Percentiles rank a stretch among this genome's conserved stretches.
phyloP scores from a whole-genome alignment of 2,888 invertebrate genomes.

The Aspidiotus destructor region DNA sequence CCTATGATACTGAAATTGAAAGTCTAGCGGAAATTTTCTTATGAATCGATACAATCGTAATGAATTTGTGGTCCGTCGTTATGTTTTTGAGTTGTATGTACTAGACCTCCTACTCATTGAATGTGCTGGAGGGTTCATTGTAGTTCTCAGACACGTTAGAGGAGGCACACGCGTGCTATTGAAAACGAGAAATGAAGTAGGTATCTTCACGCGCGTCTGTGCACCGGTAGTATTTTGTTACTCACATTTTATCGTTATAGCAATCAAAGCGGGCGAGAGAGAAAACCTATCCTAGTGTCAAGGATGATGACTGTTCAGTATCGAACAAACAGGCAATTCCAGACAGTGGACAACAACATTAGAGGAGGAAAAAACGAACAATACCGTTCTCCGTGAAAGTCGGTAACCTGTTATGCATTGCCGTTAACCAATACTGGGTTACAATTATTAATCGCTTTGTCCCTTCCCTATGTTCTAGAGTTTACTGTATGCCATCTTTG shows the following conservation, averaged over 20 bases:
- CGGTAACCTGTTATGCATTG: conserved; percentile 30
- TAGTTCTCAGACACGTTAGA: too few species aligned
- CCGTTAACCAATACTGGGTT: conserved; percentile 27
- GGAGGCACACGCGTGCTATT: too few species aligned
- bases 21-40: too few species aligned
- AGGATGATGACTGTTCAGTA: conserved; percentile 26
- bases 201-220: conserved; percentile 11
- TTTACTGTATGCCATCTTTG: conserved; percentile 17
- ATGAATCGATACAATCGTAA: too few species aligned
- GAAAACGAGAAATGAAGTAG: too few species aligned
- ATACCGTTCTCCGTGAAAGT: conserved; percentile 25
- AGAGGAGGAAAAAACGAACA: conserved; percentile 7
- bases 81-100: too few species aligned
- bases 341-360: too few species aligned
- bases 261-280: background rate
- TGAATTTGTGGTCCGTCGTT: too few species aligned
- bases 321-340: background rate
- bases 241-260: background rate
- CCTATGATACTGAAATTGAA: too few species aligned
- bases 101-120: too few species aligned
- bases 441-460: conserved; percentile 4
- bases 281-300: conserved; percentile 27
- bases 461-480: background rate
- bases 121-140: too few species aligned
- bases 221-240: background rate